Evolutionary conservation across 37 sponge, comb jelly and placozoan species (phyloP), one percentile per base, ranked within the genome.

Genomic region (Chondrilla cf. caribensis): DNA sequence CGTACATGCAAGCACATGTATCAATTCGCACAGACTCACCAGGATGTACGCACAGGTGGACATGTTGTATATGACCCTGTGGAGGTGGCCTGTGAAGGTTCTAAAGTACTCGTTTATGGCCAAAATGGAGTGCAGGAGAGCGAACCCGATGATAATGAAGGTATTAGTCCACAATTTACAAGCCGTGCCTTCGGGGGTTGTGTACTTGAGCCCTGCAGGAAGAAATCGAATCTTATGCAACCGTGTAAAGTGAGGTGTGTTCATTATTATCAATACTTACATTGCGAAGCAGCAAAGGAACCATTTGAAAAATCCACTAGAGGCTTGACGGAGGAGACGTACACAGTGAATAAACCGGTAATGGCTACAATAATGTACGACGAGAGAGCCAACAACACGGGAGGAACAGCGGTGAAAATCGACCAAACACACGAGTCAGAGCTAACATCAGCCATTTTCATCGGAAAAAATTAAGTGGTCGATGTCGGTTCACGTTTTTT

Each of bases 101-200:
- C 40, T 41, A 43, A 73, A 73, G 44, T 24, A 73, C 25, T 25
- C 19, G 24, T 24, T n/a, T 15, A 0, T 39, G 41, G 44, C 76
- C 31, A 73, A 25, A n/a, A 37, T 37, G 6, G 76, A 73, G 25
- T 73, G 76, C 21, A 73, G 76, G 11, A 73, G 44, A 43, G 44
- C 76, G 7, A 73, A 73, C 43, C 76, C 76, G 21, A 73, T 73
- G 8, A 73, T 3, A 19, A 73, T n/a, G 24, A 73, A 73, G 25
- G 76, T 4, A 7, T 73, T 41, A 4, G 44, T 73, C 76, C 76
- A 73, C 6, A 73, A 37, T 21, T 25, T n/a, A 24, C 76, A 73
- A 28, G 32, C 26, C 0, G 33, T 29, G 68, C 29, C 11, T 14
- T 47, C 51, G 11, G 51, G 33, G 68, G 68, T 17, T 2, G 68